phyloP scores from a whole-genome alignment of 2,797 vertebrate species.

The Falco peregrinus region DNA sequence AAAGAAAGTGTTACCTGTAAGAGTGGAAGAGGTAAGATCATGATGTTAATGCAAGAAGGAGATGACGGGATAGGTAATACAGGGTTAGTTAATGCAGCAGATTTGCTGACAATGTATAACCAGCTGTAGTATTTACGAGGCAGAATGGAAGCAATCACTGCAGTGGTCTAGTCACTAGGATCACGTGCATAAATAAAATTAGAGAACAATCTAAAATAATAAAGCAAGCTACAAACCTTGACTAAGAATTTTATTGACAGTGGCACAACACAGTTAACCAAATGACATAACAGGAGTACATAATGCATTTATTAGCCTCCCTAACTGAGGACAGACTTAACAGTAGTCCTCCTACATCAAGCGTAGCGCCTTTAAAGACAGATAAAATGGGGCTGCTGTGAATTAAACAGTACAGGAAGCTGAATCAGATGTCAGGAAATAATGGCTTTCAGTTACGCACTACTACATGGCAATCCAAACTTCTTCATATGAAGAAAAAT shows the following conservation, averaged over 20 bases:
- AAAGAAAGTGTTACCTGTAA: background rate
- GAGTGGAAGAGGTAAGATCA: background rate
- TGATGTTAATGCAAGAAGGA: background rate
- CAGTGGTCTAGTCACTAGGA: background rate
- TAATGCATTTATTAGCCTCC: background rate
- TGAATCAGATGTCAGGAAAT: background rate
- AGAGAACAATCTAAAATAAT: conserved; percentile 37
- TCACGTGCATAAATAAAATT: background rate
- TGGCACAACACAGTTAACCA: conserved; percentile 23
- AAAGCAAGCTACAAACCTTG: background rate
- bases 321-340: background rate
- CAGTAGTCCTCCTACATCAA: conserved; percentile 16
- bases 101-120: background rate
- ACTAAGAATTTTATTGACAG: conserved; percentile 24
- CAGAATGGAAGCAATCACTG: background rate
- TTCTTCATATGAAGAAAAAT: background rate
- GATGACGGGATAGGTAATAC: fast-evolving
- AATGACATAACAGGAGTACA: background rate
- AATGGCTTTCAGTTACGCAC: background rate
- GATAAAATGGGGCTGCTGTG: background rate
- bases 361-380: background rate
- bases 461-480: background rate
- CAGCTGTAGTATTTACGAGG: background rate
- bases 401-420: background rate
- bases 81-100: background rate